These are phyloP conservation scores for Prochilodus magdalenae DNA, from an alignment of 2,113 vertebrate species.

Conservation along the genomic window DNA sequence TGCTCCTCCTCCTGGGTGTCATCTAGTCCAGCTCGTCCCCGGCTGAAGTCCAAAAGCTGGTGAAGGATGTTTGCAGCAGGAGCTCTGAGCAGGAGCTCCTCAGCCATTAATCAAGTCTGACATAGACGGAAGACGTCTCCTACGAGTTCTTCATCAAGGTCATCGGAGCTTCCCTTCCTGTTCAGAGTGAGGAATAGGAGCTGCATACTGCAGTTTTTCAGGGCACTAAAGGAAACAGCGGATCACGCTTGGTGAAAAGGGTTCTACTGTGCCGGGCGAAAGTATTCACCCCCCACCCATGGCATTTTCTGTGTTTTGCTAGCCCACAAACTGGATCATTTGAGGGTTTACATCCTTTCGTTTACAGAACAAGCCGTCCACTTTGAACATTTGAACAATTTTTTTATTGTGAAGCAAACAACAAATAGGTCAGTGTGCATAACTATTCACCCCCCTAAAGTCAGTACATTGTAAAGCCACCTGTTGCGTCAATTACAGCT, in stretches of 20 bases:
- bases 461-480: too few relatives aligned
- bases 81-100: not conserved
- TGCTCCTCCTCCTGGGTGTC: not conserved
- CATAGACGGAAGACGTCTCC: not conserved
- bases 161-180: not conserved
- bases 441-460: too few relatives aligned
- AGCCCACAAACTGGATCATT: too few relatives aligned
- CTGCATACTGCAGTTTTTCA: not conserved
- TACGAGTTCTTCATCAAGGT: slow-evolving; percentile 5
- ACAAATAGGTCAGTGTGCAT: too few relatives aligned
- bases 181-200: not conserved
- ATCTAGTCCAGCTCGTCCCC: not conserved
- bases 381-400: too few relatives aligned
- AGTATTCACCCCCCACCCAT: too few relatives aligned
- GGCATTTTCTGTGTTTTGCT: too few relatives aligned
- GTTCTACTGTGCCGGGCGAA: too few relatives aligned
- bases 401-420: too few relatives aligned
- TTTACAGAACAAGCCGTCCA: too few relatives aligned
- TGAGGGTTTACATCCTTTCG: too few relatives aligned
- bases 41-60: slow-evolving; percentile 4
- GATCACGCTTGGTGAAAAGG: not conserved
- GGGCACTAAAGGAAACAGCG: not conserved
- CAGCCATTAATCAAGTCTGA: slow-evolving; percentile 17
- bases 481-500: too few relatives aligned
- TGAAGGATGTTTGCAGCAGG: not conserved